Base-by-base conservation (phyloP, 37 sponge, comb jelly and placozoan species). In the Haliclona indistincta region DNA sequence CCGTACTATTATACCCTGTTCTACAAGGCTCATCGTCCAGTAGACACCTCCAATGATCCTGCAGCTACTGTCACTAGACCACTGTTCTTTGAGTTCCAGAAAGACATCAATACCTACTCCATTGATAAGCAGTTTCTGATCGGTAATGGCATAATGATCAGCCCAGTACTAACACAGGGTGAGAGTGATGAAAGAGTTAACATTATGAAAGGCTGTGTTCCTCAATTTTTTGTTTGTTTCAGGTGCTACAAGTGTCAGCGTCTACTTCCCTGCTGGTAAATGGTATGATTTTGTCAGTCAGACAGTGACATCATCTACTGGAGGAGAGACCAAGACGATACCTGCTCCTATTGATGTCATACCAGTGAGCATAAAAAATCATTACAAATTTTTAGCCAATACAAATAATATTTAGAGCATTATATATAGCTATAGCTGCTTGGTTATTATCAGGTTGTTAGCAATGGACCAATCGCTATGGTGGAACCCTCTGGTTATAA, bases 1-100 rank as follows among this genome's bases (percentile, higher is more conserved):
- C 92, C 86, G 1, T 91, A 88, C 73, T 88, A 91, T 67, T 91
- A 95, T 83, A 95, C 96, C 0, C 86, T 91, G 32, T 95, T 91
- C 82, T 83, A 67, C 80, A 83, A 79, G 74, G 80, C 80, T 38
- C 72, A 81, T 28, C 29, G 65, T 2, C 32, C 66, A 2, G 78
- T 69, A 11, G 53, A 56, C 67, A 29, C 51, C 19, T 5, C 22
- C 19, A 36, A 37, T 36, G 37, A 37, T n/a, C 90, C 89, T 37
- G 26, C 89, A 23, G 80, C 87, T 25, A 71, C 84, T 38, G 93
- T 92, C n/a, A 34, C 71, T 30, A 75, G 86, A 67, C 92, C 96
- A 19, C 72, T 95, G 37, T 95, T 95, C 81, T 95, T 95, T 63
- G 89, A 91, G 68, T 95, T 95, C 54, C 80, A 89, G 0, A 56